A percentile compares a stretch with the other conserved stretches of the same genome.
phyloP scores from a whole-genome alignment of 1,140 invertebrate species.

The Dolichoris vasculosae region DNA sequence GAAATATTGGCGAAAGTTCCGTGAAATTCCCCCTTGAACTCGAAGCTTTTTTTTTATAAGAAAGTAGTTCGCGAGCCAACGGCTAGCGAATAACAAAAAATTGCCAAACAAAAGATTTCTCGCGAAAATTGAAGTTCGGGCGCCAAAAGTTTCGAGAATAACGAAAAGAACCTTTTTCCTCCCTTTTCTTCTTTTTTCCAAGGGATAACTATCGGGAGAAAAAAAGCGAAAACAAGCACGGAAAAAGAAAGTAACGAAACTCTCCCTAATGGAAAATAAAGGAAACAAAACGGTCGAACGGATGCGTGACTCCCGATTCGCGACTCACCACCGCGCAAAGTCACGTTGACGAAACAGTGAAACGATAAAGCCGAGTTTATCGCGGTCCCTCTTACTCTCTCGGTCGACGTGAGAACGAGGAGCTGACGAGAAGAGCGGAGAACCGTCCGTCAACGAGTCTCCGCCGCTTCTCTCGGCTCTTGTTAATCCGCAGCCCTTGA shows the following conservation, averaged over 20 bases:
- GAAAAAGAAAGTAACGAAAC: neutral
- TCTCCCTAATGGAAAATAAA: constrained; percentile 5
- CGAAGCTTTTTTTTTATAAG: too few relatives aligned
- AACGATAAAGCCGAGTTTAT: constrained; percentile 68
- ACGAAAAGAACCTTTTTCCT: too few relatives aligned
- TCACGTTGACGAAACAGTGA: constrained; percentile 36
- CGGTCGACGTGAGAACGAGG: constrained; percentile 64
- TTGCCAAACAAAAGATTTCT: too few relatives aligned
- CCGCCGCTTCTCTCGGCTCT: neutral
- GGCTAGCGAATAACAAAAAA: too few relatives aligned
- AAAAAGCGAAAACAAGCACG: too few relatives aligned
- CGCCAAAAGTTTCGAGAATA: too few relatives aligned
- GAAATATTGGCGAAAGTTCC: too few relatives aligned
- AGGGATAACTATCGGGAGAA: too few relatives aligned
- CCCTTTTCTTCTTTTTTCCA: too few relatives aligned
- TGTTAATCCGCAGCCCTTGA: neutral
- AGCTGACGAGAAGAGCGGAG: constrained; percentile 54
- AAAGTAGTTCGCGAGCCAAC: too few relatives aligned
- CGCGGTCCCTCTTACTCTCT: constrained; percentile 58
- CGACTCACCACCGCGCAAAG: neutral
- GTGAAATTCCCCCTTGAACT: too few relatives aligned
- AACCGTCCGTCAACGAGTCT: constrained; percentile 48
- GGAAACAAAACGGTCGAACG: neutral
- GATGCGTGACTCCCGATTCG: neutral
- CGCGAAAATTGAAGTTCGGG: too few relatives aligned